A percentile compares a stretch with the other conserved stretches of the same genome.
Evolutionary conservation across 2,888 invertebrate species (phyloP).

Genomic region (Napeogenes inachia): DNA sequence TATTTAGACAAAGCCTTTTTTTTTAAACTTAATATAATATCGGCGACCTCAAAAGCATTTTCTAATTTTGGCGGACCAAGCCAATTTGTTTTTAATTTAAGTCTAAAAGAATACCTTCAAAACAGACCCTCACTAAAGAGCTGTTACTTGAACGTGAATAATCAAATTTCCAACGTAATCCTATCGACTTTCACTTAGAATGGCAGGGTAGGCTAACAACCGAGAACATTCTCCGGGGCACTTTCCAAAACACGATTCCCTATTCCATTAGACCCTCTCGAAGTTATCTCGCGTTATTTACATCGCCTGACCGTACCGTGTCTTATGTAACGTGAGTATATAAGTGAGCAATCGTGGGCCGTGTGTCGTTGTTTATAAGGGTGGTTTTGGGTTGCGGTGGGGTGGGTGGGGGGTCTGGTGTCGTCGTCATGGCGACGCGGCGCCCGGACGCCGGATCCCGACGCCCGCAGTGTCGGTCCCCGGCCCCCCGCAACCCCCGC

Average conservation of each 20-base stretch:
- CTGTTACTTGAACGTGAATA: slow-evolving; percentile 42
- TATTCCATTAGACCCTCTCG: slow-evolving; percentile 75
- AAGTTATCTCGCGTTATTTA: slow-evolving; percentile 76
- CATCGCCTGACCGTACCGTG: slow-evolving; percentile 73
- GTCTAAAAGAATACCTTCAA: slow-evolving; percentile 11
- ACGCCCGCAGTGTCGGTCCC: slow-evolving; percentile 78
- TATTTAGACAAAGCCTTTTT: background rate
- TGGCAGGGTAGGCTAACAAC: slow-evolving; percentile 56
- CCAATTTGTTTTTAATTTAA: slow-evolving; percentile 7
- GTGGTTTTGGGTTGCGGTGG: slow-evolving; percentile 46
- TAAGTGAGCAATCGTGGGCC: slow-evolving; percentile 60
- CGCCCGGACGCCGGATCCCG: slow-evolving; percentile 80
- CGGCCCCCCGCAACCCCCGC: slow-evolving; percentile 58
- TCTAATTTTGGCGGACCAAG: background rate
- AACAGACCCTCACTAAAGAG: slow-evolving; percentile 17
- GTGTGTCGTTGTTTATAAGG: slow-evolving; percentile 52
- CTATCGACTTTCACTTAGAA: slow-evolving; percentile 72
- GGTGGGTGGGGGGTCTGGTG: slow-evolving; percentile 50
- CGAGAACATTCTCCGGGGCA: slow-evolving; percentile 70
- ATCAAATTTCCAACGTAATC: slow-evolving; percentile 66
- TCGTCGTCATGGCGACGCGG: slow-evolving; percentile 79
- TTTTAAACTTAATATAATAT: background rate
- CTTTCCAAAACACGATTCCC: slow-evolving; percentile 74
- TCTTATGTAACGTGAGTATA: slow-evolving; percentile 70
- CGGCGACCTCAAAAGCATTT: background rate